phyloP scores from a whole-genome alignment of 2,888 invertebrate genomes.

The Sycophila texana region DNA sequence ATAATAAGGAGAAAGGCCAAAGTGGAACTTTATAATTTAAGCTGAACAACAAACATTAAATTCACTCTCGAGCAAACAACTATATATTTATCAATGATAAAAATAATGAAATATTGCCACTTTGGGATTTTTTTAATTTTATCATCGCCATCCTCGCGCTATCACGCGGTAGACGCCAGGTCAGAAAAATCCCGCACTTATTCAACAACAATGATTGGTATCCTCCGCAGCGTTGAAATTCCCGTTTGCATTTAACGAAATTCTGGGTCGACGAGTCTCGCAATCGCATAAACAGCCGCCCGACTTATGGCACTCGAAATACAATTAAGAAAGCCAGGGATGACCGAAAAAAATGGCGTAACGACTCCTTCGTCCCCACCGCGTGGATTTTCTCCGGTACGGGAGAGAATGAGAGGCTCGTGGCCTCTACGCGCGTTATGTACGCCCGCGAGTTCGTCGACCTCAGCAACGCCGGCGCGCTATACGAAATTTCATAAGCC shows the following conservation, averaged over 20 bases:
- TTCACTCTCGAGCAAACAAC: no score
- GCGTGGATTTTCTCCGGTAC: background rate
- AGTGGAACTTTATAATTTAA: no score
- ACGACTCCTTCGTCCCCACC: constrained; percentile 9
- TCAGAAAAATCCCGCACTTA: background rate
- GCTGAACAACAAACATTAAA: no score
- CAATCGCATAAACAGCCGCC: constrained; percentile 2
- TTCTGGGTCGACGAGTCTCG: constrained; percentile 23
- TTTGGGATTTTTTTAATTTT: constrained; percentile 18
- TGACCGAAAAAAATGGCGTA: background rate
- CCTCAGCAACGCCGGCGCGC: constrained; percentile 41
- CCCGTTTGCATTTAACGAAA: constrained; percentile 14
- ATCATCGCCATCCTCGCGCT: background rate
- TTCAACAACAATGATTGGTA: background rate
- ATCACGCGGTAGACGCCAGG: background rate
- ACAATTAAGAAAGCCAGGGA: constrained; percentile 20
- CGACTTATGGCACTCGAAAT: background rate
- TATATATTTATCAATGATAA: no score
- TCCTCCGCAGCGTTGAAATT: background rate
- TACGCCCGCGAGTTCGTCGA: constrained; percentile 47
- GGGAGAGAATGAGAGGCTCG: no score
- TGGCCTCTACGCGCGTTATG: background rate
- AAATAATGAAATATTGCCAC: background rate
- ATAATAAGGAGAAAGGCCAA: no score
- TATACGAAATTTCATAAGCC: constrained; percentile 57